These are phyloP conservation scores for Hemibagrus guttatus DNA, from an alignment of 2,797 vertebrate genomes.

Conservation along the genomic window DNA sequence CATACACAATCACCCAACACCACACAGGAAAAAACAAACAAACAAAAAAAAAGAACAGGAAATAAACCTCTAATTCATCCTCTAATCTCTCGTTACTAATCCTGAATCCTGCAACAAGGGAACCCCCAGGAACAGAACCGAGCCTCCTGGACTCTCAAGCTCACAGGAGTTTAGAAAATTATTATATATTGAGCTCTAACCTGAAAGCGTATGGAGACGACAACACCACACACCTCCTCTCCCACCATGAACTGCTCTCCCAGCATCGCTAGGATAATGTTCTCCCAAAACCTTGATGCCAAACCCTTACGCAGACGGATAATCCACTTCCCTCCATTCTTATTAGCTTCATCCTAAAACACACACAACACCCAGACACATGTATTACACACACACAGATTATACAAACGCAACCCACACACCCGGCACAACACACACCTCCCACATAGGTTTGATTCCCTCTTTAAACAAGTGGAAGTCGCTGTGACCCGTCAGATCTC, in stretches of 20 bases:
- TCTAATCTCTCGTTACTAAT: no score
- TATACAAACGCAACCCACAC: slow-evolving; percentile 22
- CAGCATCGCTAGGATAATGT: slow-evolving; percentile 95
- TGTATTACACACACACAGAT: background rate
- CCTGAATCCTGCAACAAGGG: no score
- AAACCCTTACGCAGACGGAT: slow-evolving; percentile 91
- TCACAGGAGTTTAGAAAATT: no score
- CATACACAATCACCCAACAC: no score
- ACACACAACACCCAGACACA: slow-evolving; percentile 57
- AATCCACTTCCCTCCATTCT: slow-evolving; percentile 86
- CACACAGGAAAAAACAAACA: no score
- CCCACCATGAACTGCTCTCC: slow-evolving; percentile 99
- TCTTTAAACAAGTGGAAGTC: slow-evolving; percentile 88
- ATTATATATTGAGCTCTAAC: slow-evolving; percentile 55
- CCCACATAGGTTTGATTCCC: slow-evolving; percentile 88
- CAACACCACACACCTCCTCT: slow-evolving; percentile 97
- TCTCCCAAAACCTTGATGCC: slow-evolving; percentile 98
- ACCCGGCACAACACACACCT: slow-evolving; percentile 71
- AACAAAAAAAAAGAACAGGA: no score
- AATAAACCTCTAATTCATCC: no score
- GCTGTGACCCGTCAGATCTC: slow-evolving; percentile 83
- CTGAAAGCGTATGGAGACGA: slow-evolving; percentile 96
- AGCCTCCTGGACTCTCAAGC: no score
- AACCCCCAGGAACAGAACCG: background rate
- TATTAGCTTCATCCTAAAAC: slow-evolving; percentile 83